Percentiles rank a stretch among this genome's conserved stretches.
Conservation (phyloP, 2,797 vertebrate genomes). For the Premnoplex brunnescens region DNA sequence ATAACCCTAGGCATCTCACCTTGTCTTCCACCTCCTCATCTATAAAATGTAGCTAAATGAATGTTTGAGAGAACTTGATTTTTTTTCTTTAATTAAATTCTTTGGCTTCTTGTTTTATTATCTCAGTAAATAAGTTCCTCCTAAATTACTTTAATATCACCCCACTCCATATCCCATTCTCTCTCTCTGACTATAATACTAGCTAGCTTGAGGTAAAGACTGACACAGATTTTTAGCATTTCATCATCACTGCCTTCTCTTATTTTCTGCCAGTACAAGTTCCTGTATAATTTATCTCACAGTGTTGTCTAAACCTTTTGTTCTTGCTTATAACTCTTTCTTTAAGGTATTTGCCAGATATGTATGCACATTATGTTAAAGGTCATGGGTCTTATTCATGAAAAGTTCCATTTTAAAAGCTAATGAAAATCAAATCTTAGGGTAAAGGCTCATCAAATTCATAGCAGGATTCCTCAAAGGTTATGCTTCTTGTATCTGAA, state of each 20-base stretch:
- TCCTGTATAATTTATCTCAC: neutral
- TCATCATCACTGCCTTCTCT: neutral
- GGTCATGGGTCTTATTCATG: neutral
- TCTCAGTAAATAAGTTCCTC: slow-evolving; percentile 12
- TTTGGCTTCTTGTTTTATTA: slow-evolving; percentile 8
- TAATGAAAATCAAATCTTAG: slow-evolving; percentile 9
- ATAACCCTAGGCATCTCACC: slow-evolving; percentile 45
- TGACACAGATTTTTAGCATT: neutral
- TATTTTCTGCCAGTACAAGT: neutral
- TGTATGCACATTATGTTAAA: neutral
- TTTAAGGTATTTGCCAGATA: slow-evolving; percentile 23
- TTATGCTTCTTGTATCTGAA: neutral
- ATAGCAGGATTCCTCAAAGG: neutral
- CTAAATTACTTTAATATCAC: neutral
- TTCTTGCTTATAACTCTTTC: slow-evolving; percentile 23
- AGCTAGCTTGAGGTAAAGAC: neutral
- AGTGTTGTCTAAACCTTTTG: slow-evolving; percentile 1
- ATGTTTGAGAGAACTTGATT: neutral
- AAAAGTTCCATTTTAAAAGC: slow-evolving; percentile 22
- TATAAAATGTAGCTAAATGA: slow-evolving; percentile 43
- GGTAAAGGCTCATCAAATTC: slow-evolving; percentile 6
- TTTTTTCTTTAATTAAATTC: neutral
- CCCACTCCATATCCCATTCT: neutral
- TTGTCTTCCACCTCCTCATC: slow-evolving; percentile 56
- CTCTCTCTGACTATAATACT: neutral